Conservation (phyloP, 2,113 vertebrate genomes). For the Spea bombifrons region DNA sequence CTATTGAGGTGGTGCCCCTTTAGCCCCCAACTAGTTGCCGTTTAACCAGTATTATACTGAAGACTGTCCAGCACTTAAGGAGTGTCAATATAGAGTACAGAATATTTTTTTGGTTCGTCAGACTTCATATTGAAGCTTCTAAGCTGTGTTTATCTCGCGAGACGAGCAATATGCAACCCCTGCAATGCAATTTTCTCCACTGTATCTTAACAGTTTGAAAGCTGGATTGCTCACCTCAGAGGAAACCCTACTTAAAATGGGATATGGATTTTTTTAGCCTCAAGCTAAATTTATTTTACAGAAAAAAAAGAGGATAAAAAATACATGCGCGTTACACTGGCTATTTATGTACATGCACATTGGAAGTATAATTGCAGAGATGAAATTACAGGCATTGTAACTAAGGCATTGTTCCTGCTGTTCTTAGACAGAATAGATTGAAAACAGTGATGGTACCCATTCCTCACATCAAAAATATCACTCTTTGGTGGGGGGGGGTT, state of each 20-base stretch:
- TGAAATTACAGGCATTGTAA: constrained; percentile 72
- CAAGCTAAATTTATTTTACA: constrained; percentile 13
- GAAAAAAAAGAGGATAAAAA: constrained; percentile 44
- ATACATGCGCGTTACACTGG: constrained; percentile 55
- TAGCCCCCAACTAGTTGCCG: too few species aligned
- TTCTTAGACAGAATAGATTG: constrained; percentile 66
- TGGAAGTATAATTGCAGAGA: constrained; percentile 74
- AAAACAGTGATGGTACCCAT: constrained; percentile 63
- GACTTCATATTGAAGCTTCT: too few species aligned
- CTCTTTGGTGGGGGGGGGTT: neutral
- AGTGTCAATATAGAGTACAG: too few species aligned
- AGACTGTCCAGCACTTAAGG: too few species aligned
- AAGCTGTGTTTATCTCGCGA: too few species aligned
- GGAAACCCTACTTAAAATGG: neutral
- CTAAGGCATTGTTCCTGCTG: constrained; percentile 67
- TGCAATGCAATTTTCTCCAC: too few species aligned
- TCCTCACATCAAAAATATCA: constrained; percentile 2
- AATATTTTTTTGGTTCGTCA: too few species aligned
- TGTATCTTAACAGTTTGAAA: neutral
- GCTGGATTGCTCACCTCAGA: neutral
- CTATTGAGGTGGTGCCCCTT: too few species aligned
- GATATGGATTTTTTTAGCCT: neutral
- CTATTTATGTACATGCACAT: constrained; percentile 72
- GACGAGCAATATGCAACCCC: too few species aligned
- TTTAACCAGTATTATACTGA: too few species aligned